A percentile compares a stretch with the other conserved stretches of the same genome.
Evolutionary conservation across 2,797 vertebrate genomes (phyloP).

Genomic region (Onychomys leucogaster): DNA sequence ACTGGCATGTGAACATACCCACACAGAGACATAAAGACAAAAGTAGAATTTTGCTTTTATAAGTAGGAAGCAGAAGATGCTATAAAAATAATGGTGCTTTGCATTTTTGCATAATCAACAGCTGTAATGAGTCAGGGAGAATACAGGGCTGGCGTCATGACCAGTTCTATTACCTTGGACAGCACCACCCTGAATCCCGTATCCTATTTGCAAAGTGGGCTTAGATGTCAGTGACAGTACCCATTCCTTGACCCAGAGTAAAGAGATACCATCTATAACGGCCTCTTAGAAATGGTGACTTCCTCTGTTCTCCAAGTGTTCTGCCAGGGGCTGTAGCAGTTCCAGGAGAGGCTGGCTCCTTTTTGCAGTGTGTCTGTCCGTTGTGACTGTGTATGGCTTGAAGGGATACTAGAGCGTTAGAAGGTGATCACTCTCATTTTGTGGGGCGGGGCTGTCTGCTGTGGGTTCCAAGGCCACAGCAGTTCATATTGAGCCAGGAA

Average conservation of each 20-base stretch:
- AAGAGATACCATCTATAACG: background rate
- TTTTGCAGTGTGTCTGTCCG: background rate
- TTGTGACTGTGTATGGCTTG: background rate
- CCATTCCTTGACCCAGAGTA: background rate
- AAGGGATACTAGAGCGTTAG: background rate
- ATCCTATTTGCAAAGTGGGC: background rate
- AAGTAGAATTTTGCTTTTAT: constrained; percentile 39
- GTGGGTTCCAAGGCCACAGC: background rate
- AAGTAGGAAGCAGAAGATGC: constrained; percentile 14
- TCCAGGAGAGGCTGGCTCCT: background rate
- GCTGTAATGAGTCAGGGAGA: background rate
- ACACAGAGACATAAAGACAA: constrained; percentile 16
- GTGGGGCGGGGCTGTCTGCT: background rate
- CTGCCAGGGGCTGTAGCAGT: background rate
- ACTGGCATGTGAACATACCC: background rate
- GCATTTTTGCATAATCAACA: constrained; percentile 18
- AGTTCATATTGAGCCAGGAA: background rate
- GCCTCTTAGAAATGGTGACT: background rate
- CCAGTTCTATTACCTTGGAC: background rate
- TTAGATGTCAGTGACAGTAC: background rate
- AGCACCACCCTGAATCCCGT: background rate
- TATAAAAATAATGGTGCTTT: background rate
- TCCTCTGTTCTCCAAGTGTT: background rate
- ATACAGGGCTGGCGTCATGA: background rate
- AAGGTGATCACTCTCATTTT: background rate